phyloP scores from a whole-genome alignment of 2,113 vertebrate genomes.

The Echinops telfairi region DNA sequence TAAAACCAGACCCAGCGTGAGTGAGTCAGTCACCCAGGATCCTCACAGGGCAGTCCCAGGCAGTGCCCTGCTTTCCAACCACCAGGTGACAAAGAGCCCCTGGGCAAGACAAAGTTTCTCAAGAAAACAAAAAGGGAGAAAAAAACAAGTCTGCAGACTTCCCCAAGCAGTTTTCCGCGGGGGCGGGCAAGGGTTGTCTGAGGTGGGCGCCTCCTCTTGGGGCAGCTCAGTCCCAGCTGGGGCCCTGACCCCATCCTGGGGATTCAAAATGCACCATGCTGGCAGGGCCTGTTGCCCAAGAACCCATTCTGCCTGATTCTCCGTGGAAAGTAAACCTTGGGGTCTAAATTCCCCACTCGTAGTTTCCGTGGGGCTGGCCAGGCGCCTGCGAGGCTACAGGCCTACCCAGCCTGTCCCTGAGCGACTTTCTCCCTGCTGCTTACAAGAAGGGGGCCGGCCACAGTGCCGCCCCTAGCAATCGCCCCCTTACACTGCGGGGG shows the following conservation, averaged over 20 bases:
- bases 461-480: neutral
- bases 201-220: neutral
- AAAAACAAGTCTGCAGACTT: conserved; percentile 34
- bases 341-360: neutral
- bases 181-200: neutral
- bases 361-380: neutral
- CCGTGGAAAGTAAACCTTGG: neutral
- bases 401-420: fast-evolving
- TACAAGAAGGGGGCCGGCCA: neutral
- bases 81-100: conserved; percentile 24
- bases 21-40: neutral
- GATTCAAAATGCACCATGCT: neutral
- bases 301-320: neutral
- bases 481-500: neutral
- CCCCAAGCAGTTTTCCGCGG: conserved; percentile 3
- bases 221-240: neutral
- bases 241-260: neutral
- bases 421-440: neutral
- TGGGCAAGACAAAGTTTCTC: conserved; percentile 58
- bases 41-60: neutral
- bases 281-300: neutral
- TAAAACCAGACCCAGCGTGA: neutral
- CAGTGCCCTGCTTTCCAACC: neutral
- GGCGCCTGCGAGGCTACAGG: neutral
- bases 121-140: conserved; percentile 20